Evolutionary conservation across 2,888 invertebrate species (phyloP).

Genomic region (Apodemia zela): DNA sequence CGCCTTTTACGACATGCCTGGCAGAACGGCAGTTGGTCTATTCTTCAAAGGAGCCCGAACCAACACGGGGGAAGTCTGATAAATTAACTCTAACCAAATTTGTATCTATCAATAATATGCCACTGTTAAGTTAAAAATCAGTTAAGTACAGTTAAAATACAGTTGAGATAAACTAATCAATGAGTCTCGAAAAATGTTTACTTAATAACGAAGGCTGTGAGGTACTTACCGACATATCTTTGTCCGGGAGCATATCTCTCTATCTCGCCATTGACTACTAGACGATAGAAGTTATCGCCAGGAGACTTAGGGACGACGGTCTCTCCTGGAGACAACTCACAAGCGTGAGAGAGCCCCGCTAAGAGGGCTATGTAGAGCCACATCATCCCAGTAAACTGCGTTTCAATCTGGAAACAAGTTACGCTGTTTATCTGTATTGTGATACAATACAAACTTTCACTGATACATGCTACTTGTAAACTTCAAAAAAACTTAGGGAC

Average conservation of each 20-base stretch:
- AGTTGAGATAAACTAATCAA: too few species aligned
- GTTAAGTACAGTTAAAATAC: too few species aligned
- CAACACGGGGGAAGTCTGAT: too few species aligned
- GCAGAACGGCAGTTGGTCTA: too few species aligned
- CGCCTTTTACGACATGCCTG: too few species aligned
- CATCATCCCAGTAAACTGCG: constrained; percentile 7
- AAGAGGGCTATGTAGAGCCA: constrained; percentile 30
- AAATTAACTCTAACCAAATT: too few species aligned
- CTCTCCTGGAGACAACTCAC: constrained; percentile 61
- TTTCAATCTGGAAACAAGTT: background rate
- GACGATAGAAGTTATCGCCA: constrained; percentile 93
- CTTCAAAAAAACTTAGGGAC: background rate
- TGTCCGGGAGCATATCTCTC: constrained; percentile 91
- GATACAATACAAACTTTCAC: background rate
- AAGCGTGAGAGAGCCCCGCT: constrained; percentile 42
- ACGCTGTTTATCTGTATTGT: background rate
- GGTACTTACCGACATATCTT: constrained; percentile 85
- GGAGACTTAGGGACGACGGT: constrained; percentile 74
- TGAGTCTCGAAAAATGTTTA: too few species aligned
- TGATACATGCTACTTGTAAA: background rate
- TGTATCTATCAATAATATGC: too few species aligned
- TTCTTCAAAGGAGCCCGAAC: too few species aligned
- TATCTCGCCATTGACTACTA: constrained; percentile 88
- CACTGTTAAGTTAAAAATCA: too few species aligned
- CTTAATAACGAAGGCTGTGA: background rate